Base-by-base conservation (phyloP, 2,797 vertebrate species). In the Galaxias olidus region DNA sequence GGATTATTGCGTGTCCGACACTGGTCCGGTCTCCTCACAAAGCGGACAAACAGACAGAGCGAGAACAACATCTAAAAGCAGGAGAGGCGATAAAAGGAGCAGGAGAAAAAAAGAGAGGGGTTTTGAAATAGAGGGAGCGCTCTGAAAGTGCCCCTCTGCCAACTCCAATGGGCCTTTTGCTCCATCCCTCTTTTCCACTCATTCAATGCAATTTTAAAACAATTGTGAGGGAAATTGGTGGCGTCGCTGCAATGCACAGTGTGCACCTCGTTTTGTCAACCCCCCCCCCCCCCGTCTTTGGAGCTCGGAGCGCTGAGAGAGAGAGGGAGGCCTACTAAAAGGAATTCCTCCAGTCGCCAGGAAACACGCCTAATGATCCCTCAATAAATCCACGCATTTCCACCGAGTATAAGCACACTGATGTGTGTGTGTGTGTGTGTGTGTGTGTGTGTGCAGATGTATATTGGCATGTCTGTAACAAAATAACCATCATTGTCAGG, bases 1-100 rank as follows among this genome's bases (percentile, higher is more conserved):
- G 95, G 95, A 96, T 96, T 96, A 97, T 95, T 95, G 93, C 91
- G 94, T 91, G 91, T 93, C 94, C 94, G 93, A 93, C 93, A 91
- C 88, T 86, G 89, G 93, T 91, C 92, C 85, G 91, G 85, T 89
- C 80, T 86, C 71, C 75, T 68, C 89, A 96, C 94, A 96, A 97
- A 95, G 90, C 92, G 89, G 83, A 85, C 86, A 92, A 92, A 94
- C 89, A 94, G 89, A 93, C 94, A 88, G 93, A 91, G 94, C 94
- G 93, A 95, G n/a, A n/a, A n/a, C n/a, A 94, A 94, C 87, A 89
- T 91, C 85, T 88, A 91, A 90, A 82, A 84, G 73, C 72, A 71
- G 79, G 74, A 71, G 76, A 83, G 76, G 86, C 84, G 84, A 87
- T 87, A 87, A 87, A n/a, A 85, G 76, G 82, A 81, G 53, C 76